phyloP scores from a whole-genome alignment of 2,113 vertebrate genomes.

The Erythrolamprus reginae region DNA sequence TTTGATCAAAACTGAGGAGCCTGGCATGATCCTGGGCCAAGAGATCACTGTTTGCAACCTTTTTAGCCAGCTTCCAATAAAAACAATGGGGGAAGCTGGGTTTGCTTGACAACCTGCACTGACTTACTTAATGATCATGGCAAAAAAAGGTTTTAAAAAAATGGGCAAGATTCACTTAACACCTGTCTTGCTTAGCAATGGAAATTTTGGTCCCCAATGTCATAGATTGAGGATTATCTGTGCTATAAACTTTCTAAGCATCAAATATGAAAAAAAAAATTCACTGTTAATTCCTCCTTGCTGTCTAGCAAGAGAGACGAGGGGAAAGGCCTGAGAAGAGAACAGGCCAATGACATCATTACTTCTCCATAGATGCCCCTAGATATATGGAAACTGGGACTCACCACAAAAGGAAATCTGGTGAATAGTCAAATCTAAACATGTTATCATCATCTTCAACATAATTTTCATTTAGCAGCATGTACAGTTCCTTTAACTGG shows the following conservation, averaged over 20 bases:
- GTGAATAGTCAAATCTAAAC: no score
- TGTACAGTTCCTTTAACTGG: no score
- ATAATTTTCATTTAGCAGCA: no score
- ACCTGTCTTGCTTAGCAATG: not conserved
- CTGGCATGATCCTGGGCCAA: not conserved
- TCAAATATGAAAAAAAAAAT: not conserved
- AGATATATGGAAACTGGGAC: conserved; percentile 3
- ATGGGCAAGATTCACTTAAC: not conserved
- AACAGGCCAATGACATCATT: conserved; percentile 7
- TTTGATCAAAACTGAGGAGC: not conserved
- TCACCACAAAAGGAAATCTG: no score
- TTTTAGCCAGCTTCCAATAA: not conserved
- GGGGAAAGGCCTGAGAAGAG: conserved; percentile 27
- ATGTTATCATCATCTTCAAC: no score
- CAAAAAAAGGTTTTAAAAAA: not conserved
- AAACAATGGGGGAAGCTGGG: not conserved
- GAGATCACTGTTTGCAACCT: not conserved
- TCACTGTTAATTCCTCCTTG: no score
- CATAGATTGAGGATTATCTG: not conserved
- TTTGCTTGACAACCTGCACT: not conserved
- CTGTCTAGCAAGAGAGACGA: not conserved
- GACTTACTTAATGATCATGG: not conserved
- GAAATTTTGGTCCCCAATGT: not conserved
- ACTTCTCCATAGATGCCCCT: not conserved
- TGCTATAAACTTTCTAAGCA: not conserved